A percentile compares a stretch with the other conserved stretches of the same genome.
Evolutionary conservation across 2,888 invertebrate genomes (phyloP).

Genomic region (Nephrotoma appendiculata): DNA sequence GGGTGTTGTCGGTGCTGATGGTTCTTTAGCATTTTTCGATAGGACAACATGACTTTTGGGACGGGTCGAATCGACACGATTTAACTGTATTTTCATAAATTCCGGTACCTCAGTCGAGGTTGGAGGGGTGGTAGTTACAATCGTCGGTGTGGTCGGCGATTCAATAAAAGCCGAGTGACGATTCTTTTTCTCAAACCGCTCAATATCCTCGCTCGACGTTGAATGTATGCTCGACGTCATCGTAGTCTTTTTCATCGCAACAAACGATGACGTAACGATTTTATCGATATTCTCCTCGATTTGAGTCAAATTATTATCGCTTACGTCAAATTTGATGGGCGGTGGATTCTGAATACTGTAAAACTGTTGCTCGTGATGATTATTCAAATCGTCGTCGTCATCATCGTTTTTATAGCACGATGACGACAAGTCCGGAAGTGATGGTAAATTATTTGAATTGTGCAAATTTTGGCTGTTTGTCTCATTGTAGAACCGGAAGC

Average conservation of each 20-base stretch:
- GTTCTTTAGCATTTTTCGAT: constrained; percentile 37
- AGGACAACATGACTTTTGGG: constrained; percentile 48
- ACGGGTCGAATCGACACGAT: constrained; percentile 48
- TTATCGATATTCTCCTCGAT: constrained; percentile 29
- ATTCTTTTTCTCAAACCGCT: not conserved
- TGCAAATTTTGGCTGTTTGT: constrained; percentile 14
- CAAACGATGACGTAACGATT: constrained; percentile 26
- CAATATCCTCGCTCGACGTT: not conserved
- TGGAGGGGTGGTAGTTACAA: constrained; percentile 12
- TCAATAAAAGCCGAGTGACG: constrained; percentile 6
- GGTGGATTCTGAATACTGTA: not conserved
- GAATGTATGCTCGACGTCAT: not conserved
- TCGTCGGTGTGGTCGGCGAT: constrained; percentile 7
- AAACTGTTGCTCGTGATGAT: not conserved
- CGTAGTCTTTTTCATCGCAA: constrained; percentile 25
- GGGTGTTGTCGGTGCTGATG: constrained; percentile 22
- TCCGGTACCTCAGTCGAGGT: constrained; percentile 38
- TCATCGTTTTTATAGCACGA: constrained; percentile 1
- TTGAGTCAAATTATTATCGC: constrained; percentile 27
- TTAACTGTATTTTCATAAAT: constrained; percentile 54
- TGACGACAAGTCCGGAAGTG: constrained; percentile 25
- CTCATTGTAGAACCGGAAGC: constrained; percentile 48
- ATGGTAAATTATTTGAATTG: constrained; percentile 23
- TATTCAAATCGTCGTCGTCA: constrained; percentile 1
- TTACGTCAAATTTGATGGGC: constrained; percentile 23